Base-by-base conservation (phyloP, 2,797 vertebrate species). In the Labroides dimidiatus region DNA sequence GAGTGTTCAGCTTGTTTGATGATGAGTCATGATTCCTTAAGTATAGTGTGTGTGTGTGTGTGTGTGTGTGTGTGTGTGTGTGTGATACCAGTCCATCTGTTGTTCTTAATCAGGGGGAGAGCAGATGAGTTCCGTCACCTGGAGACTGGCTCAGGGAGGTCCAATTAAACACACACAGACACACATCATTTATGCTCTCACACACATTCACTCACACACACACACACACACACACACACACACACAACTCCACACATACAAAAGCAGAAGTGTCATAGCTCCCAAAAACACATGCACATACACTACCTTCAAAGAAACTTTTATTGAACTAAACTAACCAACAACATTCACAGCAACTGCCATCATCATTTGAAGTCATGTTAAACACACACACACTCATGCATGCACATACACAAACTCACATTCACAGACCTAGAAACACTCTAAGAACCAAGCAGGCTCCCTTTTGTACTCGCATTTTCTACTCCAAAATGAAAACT, bases 121-220 rank as follows among this genome's bases (percentile, higher is more conserved):
- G 81, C 90, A 92, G 85, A 89, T 89, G 90, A 90, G 89, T 89
- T 89, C 84, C 68, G 14, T 91, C 87, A 92, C 92, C 92, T 91
- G 88, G 82, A 91, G 90, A 87, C 78, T 86, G 78, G 81, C 91
- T 89, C 80, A 79, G 85, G 89, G 91, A 87, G 82, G 87, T 89
- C 90, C 91, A 93, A 93, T 93, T 92, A 93, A 91, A 85, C 86
- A 84, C 78, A 81, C 69, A 72, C 59, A 60, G 36, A 57, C 33
- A 64, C 65, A n/a, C n/a, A n/a, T n/a, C n/a, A 61, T 20, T 39
- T 39, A 14, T 13, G 12, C 37, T 1, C 37, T 5, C 42, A 56
- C 65, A 68, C 57, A 58, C 45, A 71, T 58, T 66, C 50, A 52
- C 57, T 59, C 19, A 55, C 45, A 55, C 66, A 59, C 42, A 68